A percentile compares a stretch with the other conserved stretches of the same genome.
Conservation (phyloP, 2,888 invertebrate genomes). For the Bembecia ichneumoniformis region DNA sequence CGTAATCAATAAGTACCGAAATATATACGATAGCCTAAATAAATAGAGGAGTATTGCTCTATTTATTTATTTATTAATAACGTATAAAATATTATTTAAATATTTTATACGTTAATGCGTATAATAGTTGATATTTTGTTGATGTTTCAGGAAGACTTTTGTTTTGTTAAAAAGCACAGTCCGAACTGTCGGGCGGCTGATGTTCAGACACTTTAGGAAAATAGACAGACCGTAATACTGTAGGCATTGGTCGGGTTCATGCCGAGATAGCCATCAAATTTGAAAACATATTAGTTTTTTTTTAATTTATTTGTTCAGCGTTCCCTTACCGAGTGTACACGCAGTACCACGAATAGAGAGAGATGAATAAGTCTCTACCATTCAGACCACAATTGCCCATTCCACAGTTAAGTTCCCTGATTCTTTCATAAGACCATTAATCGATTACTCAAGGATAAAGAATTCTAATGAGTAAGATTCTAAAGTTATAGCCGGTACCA, state of each 20-base stretch:
- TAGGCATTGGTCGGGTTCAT: conserved; percentile 7
- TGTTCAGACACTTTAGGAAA: conserved; percentile 50
- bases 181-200: conserved; percentile 32
- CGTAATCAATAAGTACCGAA: conserved; percentile 26
- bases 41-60: conserved; percentile 29
- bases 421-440: too few relatives aligned
- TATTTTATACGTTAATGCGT: conserved; percentile 28
- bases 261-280: background rate
- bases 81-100: too few relatives aligned
- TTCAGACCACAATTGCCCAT: too few relatives aligned
- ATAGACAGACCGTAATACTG: conserved; percentile 47
- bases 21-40: conserved; percentile 32
- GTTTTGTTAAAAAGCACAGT: conserved; percentile 49
- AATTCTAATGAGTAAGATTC: too few relatives aligned
- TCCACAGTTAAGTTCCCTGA: too few relatives aligned
- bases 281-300: background rate
- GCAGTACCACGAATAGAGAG: too few relatives aligned
- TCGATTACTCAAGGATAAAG: too few relatives aligned
- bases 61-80: too few relatives aligned
- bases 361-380: too few relatives aligned
- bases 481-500: too few relatives aligned
- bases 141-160: conserved; percentile 47
- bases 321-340: too few relatives aligned
- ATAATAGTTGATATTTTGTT: conserved; percentile 44
- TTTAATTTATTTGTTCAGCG: too few relatives aligned